Evolutionary conservation across 2,113 vertebrate genomes (phyloP).

Genomic region (Myotis lucifugus): DNA sequence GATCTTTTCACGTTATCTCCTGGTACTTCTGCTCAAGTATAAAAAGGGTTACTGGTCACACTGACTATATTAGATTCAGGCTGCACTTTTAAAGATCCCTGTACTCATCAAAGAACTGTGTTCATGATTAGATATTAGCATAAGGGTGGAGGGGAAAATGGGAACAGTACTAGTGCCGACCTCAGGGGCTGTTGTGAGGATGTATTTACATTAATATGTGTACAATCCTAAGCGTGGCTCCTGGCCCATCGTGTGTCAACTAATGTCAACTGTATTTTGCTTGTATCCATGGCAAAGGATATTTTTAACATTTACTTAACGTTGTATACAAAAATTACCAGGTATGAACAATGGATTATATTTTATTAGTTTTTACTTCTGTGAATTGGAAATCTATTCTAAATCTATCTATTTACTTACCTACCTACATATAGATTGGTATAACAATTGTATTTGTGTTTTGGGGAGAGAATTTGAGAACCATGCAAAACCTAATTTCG

Average conservation of each 20-base stretch:
- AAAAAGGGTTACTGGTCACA: not conserved
- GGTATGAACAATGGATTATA: not conserved
- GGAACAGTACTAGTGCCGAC: not conserved
- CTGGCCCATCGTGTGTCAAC: not conserved
- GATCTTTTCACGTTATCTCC: not conserved
- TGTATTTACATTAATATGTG: not conserved
- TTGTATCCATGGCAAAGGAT: not conserved
- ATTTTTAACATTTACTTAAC: constrained; percentile 39
- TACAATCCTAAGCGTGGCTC: not conserved
- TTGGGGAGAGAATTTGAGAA: constrained; percentile 35
- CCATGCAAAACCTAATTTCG: constrained; percentile 29
- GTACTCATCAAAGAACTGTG: not conserved
- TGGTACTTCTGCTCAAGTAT: not conserved
- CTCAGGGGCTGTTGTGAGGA: not conserved
- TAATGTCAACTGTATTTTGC: not conserved
- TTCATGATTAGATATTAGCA: not conserved
- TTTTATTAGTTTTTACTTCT: constrained; percentile 29
- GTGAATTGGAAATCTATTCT: constrained; percentile 34
- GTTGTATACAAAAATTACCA: constrained; percentile 12
- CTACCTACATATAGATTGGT: not conserved
- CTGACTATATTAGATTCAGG: not conserved
- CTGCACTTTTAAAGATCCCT: not conserved
- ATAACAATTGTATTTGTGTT: constrained; percentile 44
- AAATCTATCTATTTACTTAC: not conserved
- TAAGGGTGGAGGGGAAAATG: not conserved